A percentile compares a stretch with the other conserved stretches of the same genome.
These are phyloP conservation scores for Hylia prasina DNA, from an alignment of 2,113 vertebrate species.

Conservation along the genomic window DNA sequence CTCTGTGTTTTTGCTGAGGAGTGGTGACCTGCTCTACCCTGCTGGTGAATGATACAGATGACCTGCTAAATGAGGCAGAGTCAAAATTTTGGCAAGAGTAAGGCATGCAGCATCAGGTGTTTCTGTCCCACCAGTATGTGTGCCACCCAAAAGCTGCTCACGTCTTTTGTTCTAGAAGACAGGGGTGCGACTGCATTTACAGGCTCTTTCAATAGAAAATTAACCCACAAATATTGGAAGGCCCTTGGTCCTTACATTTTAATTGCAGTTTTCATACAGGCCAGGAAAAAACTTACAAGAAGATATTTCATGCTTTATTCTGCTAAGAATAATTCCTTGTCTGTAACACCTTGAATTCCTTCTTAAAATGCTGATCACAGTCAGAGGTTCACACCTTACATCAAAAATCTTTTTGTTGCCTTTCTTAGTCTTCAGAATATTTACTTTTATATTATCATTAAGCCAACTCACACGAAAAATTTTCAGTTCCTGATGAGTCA, in stretches of 20 bases:
- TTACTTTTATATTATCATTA: neutral
- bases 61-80: neutral
- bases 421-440: neutral
- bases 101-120: neutral
- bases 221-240: neutral
- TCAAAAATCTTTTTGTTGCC: neutral
- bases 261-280: neutral
- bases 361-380: neutral
- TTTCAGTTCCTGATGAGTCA: conserved; percentile 37
- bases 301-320: neutral
- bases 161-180: neutral
- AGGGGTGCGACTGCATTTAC: neutral
- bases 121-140: neutral
- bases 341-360: neutral
- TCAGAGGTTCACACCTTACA: neutral
- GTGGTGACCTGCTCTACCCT: neutral
- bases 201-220: neutral
- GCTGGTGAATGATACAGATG: neutral
- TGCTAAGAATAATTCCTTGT: neutral
- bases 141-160: neutral
- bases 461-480: neutral
- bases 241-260: neutral
- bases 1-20: neutral
- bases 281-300: neutral
- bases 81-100: neutral